phyloP scores from a whole-genome alignment of 2,113 vertebrate genomes.

The Dromas ardeola region DNA sequence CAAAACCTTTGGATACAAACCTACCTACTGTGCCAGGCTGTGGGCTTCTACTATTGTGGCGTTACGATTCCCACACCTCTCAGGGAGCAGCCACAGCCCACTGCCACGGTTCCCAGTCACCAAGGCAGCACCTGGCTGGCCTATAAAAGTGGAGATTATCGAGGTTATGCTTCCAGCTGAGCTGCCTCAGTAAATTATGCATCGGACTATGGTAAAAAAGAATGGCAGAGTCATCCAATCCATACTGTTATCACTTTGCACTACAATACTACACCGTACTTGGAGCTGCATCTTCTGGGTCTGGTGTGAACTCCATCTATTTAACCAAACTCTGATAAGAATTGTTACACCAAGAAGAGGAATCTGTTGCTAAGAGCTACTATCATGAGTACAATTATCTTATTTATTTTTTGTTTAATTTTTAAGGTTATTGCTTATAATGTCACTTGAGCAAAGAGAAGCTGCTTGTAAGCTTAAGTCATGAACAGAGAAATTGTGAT shows the following conservation, averaged over 20 bases:
- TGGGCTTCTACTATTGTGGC: not conserved
- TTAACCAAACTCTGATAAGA: not conserved
- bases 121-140: not conserved
- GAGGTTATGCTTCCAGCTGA: not conserved
- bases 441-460: not conserved
- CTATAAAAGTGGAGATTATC: not conserved
- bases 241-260: not conserved
- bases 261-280: not conserved
- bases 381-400: not conserved
- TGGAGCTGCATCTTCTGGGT: not conserved
- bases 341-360: not conserved
- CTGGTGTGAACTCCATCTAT: not conserved
- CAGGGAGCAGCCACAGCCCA: not conserved
- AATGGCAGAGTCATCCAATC: not conserved
- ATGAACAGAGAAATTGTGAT: fast-evolving
- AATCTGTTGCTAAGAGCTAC: not conserved
- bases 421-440: not conserved
- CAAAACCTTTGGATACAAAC: not conserved
- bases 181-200: not conserved
- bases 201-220: not conserved
- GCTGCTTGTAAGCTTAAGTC: not conserved
- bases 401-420: not conserved
- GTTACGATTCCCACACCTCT: not conserved
- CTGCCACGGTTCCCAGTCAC: not conserved
- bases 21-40: not conserved